These are phyloP conservation scores for Sinhomidia bicolor DNA, from an alignment of 2,888 invertebrate species.

Conservation along the genomic window DNA sequence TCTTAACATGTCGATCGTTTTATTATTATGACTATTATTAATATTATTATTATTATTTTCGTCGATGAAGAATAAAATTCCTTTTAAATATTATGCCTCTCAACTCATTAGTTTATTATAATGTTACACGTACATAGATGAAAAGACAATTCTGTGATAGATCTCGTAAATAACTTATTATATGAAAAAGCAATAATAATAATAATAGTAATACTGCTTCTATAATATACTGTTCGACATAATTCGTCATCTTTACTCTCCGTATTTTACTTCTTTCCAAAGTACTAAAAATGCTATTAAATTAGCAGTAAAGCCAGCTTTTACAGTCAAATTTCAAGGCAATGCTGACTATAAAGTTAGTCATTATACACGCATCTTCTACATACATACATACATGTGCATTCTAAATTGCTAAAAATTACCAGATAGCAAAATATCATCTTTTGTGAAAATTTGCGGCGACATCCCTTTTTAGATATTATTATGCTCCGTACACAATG, in stretches of 20 bases:
- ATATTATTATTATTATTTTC: neutral
- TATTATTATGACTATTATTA: neutral
- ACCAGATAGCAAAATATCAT: slow-evolving; percentile 18
- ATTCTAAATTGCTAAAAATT: neutral
- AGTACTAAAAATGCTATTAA: slow-evolving; percentile 45
- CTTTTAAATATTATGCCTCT: too few species aligned
- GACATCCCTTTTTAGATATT: slow-evolving; percentile 29
- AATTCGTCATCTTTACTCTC: slow-evolving; percentile 11
- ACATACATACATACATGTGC: neutral
- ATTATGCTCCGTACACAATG: neutral
- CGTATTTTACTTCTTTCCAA: slow-evolving; percentile 18
- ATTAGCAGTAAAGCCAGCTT: slow-evolving; percentile 18
- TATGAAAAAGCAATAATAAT: neutral
- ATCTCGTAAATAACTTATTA: slow-evolving; percentile 20
- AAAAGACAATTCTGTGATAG: slow-evolving; percentile 4
- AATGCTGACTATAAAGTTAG: slow-evolving; percentile 11
- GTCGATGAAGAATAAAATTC: neutral
- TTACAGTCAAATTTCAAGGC: slow-evolving; percentile 48
- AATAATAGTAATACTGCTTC: neutral
- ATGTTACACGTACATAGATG: too few species aligned
- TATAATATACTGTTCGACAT: slow-evolving; percentile 3
- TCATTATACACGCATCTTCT: neutral
- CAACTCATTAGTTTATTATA: slow-evolving; percentile 13
- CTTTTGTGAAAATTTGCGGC: slow-evolving; percentile 54
- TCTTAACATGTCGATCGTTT: slow-evolving; percentile 32